These are phyloP conservation scores for Ommatoiulus sabulosus DNA, from an alignment of 2,888 invertebrate species.

Conservation along the genomic window DNA sequence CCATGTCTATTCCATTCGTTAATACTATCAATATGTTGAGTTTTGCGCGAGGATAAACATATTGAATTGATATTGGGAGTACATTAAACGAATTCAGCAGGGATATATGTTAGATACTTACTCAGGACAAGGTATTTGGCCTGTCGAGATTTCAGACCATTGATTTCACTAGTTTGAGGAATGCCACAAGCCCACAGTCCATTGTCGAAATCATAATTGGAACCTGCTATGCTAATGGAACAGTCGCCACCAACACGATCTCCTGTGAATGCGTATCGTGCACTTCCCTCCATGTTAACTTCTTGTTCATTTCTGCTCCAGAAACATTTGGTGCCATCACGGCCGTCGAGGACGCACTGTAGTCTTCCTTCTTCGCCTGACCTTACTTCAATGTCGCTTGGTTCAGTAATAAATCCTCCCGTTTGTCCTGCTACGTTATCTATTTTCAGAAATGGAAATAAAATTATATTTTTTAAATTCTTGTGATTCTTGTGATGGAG, in stretches of 20 bases:
- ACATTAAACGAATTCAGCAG: too few species aligned
- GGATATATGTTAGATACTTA: constrained; percentile 23
- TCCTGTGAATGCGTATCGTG: not conserved
- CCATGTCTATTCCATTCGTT: too few species aligned
- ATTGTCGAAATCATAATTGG: not conserved
- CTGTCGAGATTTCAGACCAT: not conserved
- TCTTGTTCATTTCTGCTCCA: constrained; percentile 2
- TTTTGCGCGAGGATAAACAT: too few species aligned
- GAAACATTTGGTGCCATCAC: constrained; percentile 5
- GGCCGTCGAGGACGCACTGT: not conserved
- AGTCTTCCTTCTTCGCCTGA: not conserved
- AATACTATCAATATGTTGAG: too few species aligned
- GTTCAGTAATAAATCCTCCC: not conserved
- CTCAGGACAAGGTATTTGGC: constrained; percentile 14
- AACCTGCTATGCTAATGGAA: not conserved
- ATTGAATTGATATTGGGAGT: too few species aligned
- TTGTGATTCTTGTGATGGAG: too few species aligned
- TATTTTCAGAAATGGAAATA: not conserved
- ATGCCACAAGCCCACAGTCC: constrained; percentile 15
- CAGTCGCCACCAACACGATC: not conserved
- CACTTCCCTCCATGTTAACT: not conserved
- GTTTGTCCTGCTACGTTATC: too few species aligned
- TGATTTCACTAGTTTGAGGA: not conserved
- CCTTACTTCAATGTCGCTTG: not conserved
- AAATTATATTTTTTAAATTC: too few species aligned